Percentiles rank a stretch among this genome's conserved stretches.
phyloP scores from a whole-genome alignment of 2,113 vertebrate species.

The Cygnus buccinator region DNA sequence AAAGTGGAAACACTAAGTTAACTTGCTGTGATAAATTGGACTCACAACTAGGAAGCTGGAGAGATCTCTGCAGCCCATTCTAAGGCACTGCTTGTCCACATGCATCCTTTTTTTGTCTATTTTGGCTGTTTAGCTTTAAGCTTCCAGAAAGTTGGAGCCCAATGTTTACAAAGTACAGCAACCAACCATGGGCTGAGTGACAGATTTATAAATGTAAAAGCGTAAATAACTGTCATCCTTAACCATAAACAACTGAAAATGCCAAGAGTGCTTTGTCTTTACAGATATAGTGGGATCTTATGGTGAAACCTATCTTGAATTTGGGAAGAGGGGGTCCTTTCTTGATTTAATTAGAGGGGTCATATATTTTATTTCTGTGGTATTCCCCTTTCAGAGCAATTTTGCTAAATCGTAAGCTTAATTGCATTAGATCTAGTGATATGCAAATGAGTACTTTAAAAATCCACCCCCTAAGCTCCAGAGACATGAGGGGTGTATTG shows the following conservation, averaged over 20 bases:
- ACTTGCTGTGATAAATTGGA: constrained; percentile 9
- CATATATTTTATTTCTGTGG: not conserved
- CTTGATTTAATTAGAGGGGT: not conserved
- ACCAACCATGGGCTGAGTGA: not conserved
- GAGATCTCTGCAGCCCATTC: not conserved
- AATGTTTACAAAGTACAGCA: not conserved
- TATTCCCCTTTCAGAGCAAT: constrained; percentile 28
- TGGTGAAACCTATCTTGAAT: not conserved
- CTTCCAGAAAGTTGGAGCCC: not conserved
- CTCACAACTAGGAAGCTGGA: not conserved
- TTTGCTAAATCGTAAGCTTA: constrained; percentile 39
- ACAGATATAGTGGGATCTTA: not conserved
- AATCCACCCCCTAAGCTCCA: constrained; percentile 42
- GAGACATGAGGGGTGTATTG: constrained; percentile 5
- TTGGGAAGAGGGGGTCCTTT: not conserved
- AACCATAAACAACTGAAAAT: not conserved
- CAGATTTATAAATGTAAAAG: not conserved
- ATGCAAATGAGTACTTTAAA: constrained; percentile 43
- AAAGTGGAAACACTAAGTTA: constrained; percentile 16
- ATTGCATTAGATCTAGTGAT: not conserved
- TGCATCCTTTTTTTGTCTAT: rapidly evolving
- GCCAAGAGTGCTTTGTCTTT: not conserved
- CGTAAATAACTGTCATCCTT: not conserved
- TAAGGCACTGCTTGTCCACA: not conserved
- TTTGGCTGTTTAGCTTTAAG: not conserved